These are phyloP conservation scores for Gorsachius goisagi DNA, from an alignment of 2,113 vertebrate species.

Conservation along the genomic window DNA sequence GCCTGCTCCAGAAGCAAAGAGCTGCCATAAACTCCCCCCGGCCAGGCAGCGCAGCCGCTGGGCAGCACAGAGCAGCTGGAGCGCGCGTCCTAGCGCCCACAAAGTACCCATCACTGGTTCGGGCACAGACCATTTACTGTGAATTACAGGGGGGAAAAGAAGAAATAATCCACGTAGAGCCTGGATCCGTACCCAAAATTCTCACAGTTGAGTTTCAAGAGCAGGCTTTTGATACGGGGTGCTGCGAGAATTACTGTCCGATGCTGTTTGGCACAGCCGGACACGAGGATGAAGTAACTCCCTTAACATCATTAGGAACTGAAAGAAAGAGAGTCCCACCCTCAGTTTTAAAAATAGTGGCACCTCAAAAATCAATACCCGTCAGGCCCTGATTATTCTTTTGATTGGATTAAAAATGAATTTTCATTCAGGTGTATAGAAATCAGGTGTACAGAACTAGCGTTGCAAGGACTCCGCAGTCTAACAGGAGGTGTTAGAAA, in stretches of 20 bases:
- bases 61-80: not conserved
- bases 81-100: rapidly evolving
- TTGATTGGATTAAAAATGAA: not conserved
- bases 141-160: not conserved
- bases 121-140: not conserved
- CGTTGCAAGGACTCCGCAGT: rapidly evolving
- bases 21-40: not conserved
- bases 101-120: rapidly evolving
- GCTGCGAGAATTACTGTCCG: rapidly evolving
- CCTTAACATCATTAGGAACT: not conserved
- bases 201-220: not conserved
- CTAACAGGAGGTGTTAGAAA: not conserved
- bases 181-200: not conserved
- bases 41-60: not conserved
- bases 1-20: not conserved
- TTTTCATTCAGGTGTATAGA: not conserved
- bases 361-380: not conserved
- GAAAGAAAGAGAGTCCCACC: not conserved
- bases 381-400: not conserved
- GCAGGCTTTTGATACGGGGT: not conserved
- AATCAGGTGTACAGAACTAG: not conserved
- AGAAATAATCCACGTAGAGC: not conserved
- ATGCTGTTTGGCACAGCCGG: not conserved
- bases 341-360: not conserved
- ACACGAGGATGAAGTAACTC: not conserved